A percentile compares a stretch with the other conserved stretches of the same genome.
phyloP scores from a whole-genome alignment of 2,888 invertebrate species.

The Netelia fuscicornis region DNA sequence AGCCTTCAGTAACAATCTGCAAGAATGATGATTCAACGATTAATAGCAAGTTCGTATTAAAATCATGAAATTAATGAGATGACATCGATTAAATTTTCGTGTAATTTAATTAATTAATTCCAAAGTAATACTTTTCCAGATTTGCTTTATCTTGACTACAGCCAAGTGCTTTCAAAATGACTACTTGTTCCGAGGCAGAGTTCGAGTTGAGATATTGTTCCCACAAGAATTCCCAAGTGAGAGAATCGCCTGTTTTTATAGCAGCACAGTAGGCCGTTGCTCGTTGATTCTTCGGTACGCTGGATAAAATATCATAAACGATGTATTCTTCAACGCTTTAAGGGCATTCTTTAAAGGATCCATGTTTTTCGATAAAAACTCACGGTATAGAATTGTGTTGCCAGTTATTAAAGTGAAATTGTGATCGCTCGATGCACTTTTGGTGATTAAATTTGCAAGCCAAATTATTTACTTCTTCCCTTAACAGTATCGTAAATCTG shows the following conservation, averaged over 20 bases:
- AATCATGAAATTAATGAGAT: too few relatives aligned
- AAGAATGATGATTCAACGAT: constrained; percentile 69
- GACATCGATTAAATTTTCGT: too few relatives aligned
- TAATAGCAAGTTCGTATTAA: too few relatives aligned
- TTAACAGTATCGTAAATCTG: constrained; percentile 86
- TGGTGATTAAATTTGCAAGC: constrained; percentile 87
- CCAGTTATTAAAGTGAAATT: constrained; percentile 84
- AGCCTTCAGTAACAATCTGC: constrained; percentile 86
- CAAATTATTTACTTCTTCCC: constrained; percentile 87
- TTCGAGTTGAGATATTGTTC: constrained; percentile 87
- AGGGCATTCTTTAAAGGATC: constrained; percentile 79
- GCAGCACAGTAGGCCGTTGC: constrained; percentile 89
- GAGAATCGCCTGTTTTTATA: constrained; percentile 87
- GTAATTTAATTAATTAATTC: background rate
- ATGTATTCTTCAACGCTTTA: background rate
- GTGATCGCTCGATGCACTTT: constrained; percentile 85
- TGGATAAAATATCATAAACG: constrained; percentile 74
- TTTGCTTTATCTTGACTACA: constrained; percentile 85
- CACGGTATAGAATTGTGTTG: constrained; percentile 60
- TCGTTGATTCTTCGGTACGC: constrained; percentile 89
- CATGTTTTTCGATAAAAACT: background rate
- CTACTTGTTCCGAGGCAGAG: constrained; percentile 87
- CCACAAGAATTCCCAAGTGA: constrained; percentile 91
- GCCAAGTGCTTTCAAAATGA: constrained; percentile 87
- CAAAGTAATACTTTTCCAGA: constrained; percentile 82